Base-by-base conservation (phyloP, 2,888 invertebrate species). In the Cheilosia variabilis region DNA sequence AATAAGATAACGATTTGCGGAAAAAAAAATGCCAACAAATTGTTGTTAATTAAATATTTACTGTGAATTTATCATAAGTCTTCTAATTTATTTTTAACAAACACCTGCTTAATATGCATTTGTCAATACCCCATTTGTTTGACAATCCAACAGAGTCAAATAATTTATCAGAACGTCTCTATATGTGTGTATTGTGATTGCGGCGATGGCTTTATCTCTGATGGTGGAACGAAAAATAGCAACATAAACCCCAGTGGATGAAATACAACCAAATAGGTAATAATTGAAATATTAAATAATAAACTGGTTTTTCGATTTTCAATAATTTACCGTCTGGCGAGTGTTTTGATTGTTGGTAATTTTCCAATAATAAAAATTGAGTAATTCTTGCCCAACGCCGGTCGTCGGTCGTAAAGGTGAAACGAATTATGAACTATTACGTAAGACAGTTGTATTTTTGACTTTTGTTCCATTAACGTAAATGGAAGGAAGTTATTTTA, bases 341-440 rank as follows among this genome's bases (percentile, higher is more conserved):
- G 34, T 10, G 34, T 34, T 34, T 37, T 7, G 13, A 34, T 45
- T 71, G 17, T 37, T 58, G 50, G 71, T 24, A 71, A 71, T 50
- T 37, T 71, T 58, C 58, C 71, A 50, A 37, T 57, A 50, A 58
- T 52, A 71, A 60, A 58, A 52, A 22, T 65, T 43, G 43, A 50
- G 37, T 50, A 47, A 52, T 9, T 1, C 22, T 37, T 37, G 9
- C 1, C 37, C 37, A 24, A 7, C 31, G 0, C 2, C 9, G 2
- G 31, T 31, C 9, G 9, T 31, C 9, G 31, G 31, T 45, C 6
- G 10, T 43, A 43, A n/a, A 43, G n/a, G 1, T 43, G 2, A 37
- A 37, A 10, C 3, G 4, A 37, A 37, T 13, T 4, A 13, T 13
- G 3, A 13, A 13, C 10, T 13, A 37, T 37, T 37, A 37, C 9